These are phyloP conservation scores for Heliconius charithonia DNA, from an alignment of 2,888 invertebrate species.

Conservation along the genomic window DNA sequence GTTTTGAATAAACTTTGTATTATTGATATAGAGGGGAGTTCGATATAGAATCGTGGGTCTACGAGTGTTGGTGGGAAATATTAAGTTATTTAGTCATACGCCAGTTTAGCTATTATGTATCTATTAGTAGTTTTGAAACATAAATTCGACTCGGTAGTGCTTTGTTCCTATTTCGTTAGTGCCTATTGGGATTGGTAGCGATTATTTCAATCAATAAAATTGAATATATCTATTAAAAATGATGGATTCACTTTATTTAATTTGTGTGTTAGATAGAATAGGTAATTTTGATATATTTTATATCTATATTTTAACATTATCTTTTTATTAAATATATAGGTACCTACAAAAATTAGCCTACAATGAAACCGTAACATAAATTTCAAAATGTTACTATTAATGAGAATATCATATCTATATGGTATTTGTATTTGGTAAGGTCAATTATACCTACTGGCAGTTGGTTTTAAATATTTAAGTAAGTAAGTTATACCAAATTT, in stretches of 20 bases:
- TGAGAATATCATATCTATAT: background rate
- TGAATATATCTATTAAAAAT: conserved; percentile 17
- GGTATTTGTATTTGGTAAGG: background rate
- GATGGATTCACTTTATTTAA: conserved; percentile 10
- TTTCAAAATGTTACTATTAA: background rate
- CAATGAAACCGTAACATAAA: background rate
- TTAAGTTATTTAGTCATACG: conserved; percentile 77
- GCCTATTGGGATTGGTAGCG: conserved; percentile 28
- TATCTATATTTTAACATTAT: background rate
- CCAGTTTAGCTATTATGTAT: conserved; percentile 67
- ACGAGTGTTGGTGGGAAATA: conserved; percentile 55
- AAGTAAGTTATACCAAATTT: too few relatives aligned
- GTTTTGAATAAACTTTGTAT: conserved; percentile 38
- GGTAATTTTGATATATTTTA: too few relatives aligned
- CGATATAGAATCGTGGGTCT: conserved; percentile 55
- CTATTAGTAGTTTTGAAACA: conserved; percentile 70
- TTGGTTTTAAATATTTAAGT: too few relatives aligned
- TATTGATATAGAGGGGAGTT: conserved; percentile 51
- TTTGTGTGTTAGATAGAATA: background rate
- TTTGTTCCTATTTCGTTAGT: conserved; percentile 41
- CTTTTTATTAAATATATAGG: too few relatives aligned
- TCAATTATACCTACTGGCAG: background rate
- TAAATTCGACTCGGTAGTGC: conserved; percentile 55
- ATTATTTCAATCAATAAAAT: conserved; percentile 27
- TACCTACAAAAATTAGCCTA: background rate